phyloP scores from a whole-genome alignment of 2,797 vertebrate species.

The Toxotes lorentzi region DNA sequence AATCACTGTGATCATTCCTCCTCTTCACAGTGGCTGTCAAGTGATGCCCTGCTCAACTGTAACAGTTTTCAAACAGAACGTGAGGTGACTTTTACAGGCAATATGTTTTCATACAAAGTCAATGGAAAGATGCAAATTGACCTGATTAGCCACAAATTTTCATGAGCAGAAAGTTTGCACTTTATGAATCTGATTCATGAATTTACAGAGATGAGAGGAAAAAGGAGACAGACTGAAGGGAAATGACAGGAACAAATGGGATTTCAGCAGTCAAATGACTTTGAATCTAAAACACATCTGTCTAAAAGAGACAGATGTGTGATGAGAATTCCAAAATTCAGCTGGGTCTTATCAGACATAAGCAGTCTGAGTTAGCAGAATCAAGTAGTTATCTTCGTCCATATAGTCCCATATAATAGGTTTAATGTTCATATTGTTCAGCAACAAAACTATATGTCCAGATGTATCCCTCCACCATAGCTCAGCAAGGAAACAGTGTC shows the following conservation, averaged over 20 bases:
- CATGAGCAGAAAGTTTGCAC: neutral
- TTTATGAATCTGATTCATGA: neutral
- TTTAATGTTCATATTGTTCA: neutral
- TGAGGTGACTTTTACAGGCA: neutral
- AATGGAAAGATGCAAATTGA: neutral
- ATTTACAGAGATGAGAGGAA: neutral
- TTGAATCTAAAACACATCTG: neutral
- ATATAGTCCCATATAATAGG: neutral
- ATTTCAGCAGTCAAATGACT: neutral
- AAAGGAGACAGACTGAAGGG: neutral
- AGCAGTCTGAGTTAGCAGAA: neutral
- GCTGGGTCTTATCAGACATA: neutral
- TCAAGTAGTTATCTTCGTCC: neutral
- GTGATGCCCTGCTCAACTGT: neutral
- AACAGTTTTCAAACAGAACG: constrained; percentile 1
- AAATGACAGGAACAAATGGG: neutral
- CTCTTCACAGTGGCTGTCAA: neutral
- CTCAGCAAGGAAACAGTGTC: neutral
- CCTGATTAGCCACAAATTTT: neutral
- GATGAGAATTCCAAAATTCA: neutral
- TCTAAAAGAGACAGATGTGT: too few species aligned
- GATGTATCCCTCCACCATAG: neutral
- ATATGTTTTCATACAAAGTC: neutral
- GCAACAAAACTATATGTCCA: neutral
- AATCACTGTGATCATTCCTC: neutral